Evolutionary conservation across 1,140 invertebrate species (phyloP).

Genomic region (Drosophila neocordata): DNA sequence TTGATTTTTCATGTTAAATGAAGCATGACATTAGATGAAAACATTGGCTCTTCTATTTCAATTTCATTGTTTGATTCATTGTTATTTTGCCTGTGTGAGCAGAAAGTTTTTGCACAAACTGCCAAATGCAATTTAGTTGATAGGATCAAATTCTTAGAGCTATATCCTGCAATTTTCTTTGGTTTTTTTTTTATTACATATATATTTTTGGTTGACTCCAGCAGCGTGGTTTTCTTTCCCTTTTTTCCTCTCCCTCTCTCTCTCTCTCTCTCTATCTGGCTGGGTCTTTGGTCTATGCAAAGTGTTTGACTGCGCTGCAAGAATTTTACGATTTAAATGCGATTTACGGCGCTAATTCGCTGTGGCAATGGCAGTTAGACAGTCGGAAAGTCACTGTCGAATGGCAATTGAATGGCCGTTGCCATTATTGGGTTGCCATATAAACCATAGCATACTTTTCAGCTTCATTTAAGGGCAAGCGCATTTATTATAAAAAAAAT

Average conservation of each 20-base stretch:
- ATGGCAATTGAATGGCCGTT: conserved; percentile 59
- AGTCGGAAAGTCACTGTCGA: conserved; percentile 11
- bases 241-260: too few relatives aligned
- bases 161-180: background rate
- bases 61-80: conserved; percentile 40
- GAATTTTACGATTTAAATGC: conserved; percentile 81
- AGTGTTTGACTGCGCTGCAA: conserved; percentile 67
- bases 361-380: conserved; percentile 61
- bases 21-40: conserved; percentile 34
- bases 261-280: conserved; percentile 6
- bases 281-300: conserved; percentile 48
- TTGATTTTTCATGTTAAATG: conserved; percentile 48
- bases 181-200: background rate
- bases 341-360: conserved; percentile 81
- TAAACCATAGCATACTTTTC: conserved; percentile 69
- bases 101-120: conserved; percentile 75
- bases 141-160: conserved; percentile 79
- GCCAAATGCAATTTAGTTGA: conserved; percentile 81
- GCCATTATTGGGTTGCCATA: conserved; percentile 30
- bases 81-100: conserved; percentile 28
- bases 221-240: background rate
- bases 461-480: conserved; percentile 70
- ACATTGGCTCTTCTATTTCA: conserved; percentile 37
- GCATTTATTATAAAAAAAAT: conserved; percentile 65
- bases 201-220: background rate